Percentiles rank a stretch among this genome's conserved stretches.
Conservation (phyloP, 2,888 invertebrate genomes). For the Pantelozetes paolii region DNA sequence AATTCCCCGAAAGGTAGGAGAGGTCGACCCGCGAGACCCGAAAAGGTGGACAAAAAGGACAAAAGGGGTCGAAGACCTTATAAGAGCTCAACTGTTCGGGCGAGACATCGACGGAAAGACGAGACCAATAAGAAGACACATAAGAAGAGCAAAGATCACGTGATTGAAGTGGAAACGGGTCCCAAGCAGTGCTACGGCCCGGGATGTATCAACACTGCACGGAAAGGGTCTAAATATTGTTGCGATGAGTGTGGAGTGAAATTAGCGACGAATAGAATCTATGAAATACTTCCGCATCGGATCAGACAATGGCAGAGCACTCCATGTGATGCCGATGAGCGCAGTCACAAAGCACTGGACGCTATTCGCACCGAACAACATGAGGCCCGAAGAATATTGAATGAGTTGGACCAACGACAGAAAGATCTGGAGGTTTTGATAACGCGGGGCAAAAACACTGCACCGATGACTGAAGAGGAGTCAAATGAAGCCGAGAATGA, state of each 20-base stretch:
- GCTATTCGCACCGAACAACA: slow-evolving; percentile 57
- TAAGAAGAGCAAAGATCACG: slow-evolving; percentile 18
- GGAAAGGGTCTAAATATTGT: slow-evolving; percentile 83
- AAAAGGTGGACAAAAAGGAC: slow-evolving; percentile 36
- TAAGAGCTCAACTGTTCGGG: slow-evolving; percentile 15
- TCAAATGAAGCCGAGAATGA: slow-evolving; percentile 51
- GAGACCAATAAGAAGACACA: slow-evolving; percentile 34
- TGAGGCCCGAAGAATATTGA: slow-evolving; percentile 49
- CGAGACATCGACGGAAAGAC: slow-evolving; percentile 37
- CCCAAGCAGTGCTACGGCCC: slow-evolving; percentile 87
- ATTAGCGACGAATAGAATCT: slow-evolving; percentile 64
- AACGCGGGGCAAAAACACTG: slow-evolving; percentile 69
- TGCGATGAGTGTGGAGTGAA: slow-evolving; percentile 84
- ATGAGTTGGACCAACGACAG: slow-evolving; percentile 73
- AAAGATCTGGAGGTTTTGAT: slow-evolving; percentile 72
- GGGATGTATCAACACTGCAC: slow-evolving; percentile 71
- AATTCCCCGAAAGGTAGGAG: slow-evolving; percentile 10
- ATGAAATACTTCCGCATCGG: slow-evolving; percentile 74
- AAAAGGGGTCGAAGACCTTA: slow-evolving; percentile 32
- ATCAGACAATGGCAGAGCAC: slow-evolving; percentile 90
- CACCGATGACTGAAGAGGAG: slow-evolving; percentile 52
- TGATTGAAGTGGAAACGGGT: slow-evolving; percentile 44
- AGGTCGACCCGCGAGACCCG: slow-evolving; percentile 41
- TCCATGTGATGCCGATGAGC: slow-evolving; percentile 78
- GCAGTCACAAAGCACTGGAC: slow-evolving; percentile 61